Conservation (phyloP, 2,113 vertebrate genomes). For the Thalassarche chlororhynchos region DNA sequence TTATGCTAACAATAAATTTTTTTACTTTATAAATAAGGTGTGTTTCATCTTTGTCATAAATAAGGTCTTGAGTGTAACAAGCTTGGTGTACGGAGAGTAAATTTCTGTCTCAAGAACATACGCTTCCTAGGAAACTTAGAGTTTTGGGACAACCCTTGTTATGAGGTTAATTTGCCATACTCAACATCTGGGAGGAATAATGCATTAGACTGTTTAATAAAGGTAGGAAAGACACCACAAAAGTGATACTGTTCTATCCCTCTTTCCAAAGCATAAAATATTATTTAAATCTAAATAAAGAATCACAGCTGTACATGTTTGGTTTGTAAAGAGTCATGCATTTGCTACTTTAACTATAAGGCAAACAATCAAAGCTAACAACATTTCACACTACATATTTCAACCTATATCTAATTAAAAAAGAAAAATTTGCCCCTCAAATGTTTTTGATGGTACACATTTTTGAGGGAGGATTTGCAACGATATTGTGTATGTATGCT, state of each 20-base stretch:
- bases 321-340: neutral
- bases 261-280: neutral
- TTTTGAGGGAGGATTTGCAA: neutral
- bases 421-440: neutral
- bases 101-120: neutral
- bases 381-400: neutral
- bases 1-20: neutral
- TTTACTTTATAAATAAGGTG: neutral
- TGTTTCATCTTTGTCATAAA: neutral
- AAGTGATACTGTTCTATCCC: neutral
- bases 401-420: neutral
- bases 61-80: neutral
- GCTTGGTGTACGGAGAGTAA: neutral
- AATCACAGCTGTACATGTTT: neutral
- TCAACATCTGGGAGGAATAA: neutral
- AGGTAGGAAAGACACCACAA: neutral
- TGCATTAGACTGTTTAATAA: neutral
- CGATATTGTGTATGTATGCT: neutral
- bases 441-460: neutral
- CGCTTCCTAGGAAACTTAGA: neutral
- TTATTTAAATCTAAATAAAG: neutral
- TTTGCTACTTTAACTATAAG: neutral
- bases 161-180: neutral
- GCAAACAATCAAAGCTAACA: neutral
- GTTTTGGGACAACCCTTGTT: neutral